Conservation (phyloP, 2,797 vertebrate species). For the Myioborus melanocephalus region DNA sequence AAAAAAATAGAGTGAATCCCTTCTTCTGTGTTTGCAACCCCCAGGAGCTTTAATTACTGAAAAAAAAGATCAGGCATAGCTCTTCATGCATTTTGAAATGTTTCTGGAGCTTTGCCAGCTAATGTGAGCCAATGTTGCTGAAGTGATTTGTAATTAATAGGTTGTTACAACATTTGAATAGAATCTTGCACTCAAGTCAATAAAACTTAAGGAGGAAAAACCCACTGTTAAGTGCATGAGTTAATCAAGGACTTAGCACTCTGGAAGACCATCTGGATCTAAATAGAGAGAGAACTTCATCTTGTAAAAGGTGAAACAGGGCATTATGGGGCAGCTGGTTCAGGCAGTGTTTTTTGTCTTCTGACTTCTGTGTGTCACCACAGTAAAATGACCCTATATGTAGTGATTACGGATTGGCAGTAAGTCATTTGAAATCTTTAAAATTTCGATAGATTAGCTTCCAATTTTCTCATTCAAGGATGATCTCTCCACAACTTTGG, state of each 20-base stretch:
- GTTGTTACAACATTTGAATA: constrained; percentile 36
- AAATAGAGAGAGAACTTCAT: neutral
- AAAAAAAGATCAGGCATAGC: constrained; percentile 2
- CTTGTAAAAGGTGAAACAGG: neutral
- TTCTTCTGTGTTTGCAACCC: neutral
- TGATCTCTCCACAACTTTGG: neutral
- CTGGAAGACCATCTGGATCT: neutral
- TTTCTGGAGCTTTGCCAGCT: constrained; percentile 32
- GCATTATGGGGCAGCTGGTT: neutral
- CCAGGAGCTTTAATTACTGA: constrained; percentile 44
- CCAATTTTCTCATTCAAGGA: neutral
- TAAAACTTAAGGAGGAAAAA: constrained; percentile 56
- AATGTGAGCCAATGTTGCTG: constrained; percentile 19
- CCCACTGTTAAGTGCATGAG: neutral
- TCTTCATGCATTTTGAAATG: constrained; percentile 28
- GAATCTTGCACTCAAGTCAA: constrained; percentile 41
- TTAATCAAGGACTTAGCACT: constrained; percentile 40
- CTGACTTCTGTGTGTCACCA: neutral
- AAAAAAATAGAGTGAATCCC: neutral
- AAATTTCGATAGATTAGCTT: neutral
- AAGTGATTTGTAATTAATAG: constrained; percentile 62
- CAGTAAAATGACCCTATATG: neutral
- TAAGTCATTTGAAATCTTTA: neutral
- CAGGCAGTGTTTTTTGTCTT: neutral
- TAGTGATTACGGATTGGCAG: neutral